phyloP scores from a whole-genome alignment of 2,797 vertebrate genomes.

The Glossophaga mutica region DNA sequence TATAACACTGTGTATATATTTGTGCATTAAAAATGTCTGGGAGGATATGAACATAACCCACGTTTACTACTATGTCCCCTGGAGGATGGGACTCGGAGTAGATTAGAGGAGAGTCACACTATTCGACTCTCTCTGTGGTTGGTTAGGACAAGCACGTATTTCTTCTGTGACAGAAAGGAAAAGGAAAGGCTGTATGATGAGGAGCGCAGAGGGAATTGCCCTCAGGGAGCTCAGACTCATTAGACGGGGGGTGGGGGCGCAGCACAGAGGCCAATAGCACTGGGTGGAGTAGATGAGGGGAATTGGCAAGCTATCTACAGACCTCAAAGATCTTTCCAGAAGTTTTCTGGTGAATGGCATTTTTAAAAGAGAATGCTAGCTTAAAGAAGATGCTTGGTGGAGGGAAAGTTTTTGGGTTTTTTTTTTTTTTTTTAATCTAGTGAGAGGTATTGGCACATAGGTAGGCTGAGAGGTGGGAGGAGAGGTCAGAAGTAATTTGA shows the following conservation, averaged over 20 bases:
- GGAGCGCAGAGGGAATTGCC: background rate
- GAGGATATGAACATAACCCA: fast-evolving
- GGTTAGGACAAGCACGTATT: background rate
- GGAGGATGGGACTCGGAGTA: background rate
- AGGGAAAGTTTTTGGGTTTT: background rate
- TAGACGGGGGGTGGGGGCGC: no score
- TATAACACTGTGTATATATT: background rate
- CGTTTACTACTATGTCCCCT: background rate
- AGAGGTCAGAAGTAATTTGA: background rate
- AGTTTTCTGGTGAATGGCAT: background rate
- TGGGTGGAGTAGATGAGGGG: fast-evolving
- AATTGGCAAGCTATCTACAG: no score
- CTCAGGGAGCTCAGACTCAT: background rate
- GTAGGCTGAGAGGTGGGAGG: background rate
- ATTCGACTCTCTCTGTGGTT: background rate
- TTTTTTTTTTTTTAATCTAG: background rate
- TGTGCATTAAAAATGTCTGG: background rate
- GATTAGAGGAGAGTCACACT: background rate
- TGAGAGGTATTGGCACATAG: background rate
- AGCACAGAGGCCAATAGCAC: background rate
- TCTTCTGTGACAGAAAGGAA: conserved; percentile 23
- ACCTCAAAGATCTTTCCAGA: background rate
- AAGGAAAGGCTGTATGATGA: background rate
- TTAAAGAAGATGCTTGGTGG: background rate
- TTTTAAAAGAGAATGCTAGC: background rate